Evolutionary conservation across 2,888 invertebrate genomes (phyloP), one percentile per base, ranked within the genome.

Genomic region (Mermis nigrescens): DNA sequence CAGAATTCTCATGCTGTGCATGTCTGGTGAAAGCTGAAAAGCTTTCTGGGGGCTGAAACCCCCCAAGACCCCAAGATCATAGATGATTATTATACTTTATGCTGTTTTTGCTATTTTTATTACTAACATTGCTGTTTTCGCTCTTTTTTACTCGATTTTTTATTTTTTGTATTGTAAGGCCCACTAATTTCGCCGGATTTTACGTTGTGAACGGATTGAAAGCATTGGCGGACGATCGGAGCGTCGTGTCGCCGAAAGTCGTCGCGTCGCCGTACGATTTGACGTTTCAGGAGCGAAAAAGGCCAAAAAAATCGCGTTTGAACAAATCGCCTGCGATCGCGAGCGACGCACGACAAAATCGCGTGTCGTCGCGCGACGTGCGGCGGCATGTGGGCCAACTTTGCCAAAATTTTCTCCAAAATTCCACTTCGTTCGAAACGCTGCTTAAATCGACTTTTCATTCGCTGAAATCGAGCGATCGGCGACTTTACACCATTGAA

Each of bases 181-280:
- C 51, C 12, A 48, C 91, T 1, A 81, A 86, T 63, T 94, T 94
- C 73, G 89, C 90, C 32, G 92, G 94, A 57, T 90, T 91, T 7
- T 95, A 83, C 76, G 83, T 86, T 0, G 82, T 95, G 24, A 82
- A 85, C 73, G 89, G 92, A 72, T 82, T 94, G 80, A 91, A 91
- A 75, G 88, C 92, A 27, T 83, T 92, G 70, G 84, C 86, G 65
- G 79, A 89, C 64, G 84, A 70, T 64, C 87, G 88, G 74, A 78
- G 76, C 58, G 60, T 67, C 56, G 61, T 69, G 1, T 64, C 55
- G 62, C 64, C 53, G 53, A 38, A 38, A 38, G 38, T n/a, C 31
- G 22, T 59, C 27, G 31, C 26, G 22, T 27, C 38, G n/a, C 55
- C 64, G 64, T 15, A 79, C 26, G 54, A 54, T 54, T 7, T 54